Evolutionary conservation across 2,113 vertebrate genomes (phyloP).

Genomic region (Lota lota): DNA sequence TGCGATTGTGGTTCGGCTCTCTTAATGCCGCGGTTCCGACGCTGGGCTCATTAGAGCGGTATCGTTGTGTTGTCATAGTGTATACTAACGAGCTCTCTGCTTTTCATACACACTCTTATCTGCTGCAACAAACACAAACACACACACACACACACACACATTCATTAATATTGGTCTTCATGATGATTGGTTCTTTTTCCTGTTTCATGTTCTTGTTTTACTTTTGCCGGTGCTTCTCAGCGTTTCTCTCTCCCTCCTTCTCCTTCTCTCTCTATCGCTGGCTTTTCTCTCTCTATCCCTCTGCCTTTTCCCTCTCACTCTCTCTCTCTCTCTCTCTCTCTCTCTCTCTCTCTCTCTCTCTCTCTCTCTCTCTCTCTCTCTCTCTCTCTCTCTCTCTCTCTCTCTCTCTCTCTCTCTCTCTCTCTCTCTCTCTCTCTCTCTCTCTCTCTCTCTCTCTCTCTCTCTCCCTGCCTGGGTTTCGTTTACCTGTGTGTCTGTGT

Average conservation of each 20-base stretch:
- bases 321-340: neutral
- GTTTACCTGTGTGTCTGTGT: constrained; percentile 16
- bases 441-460: neutral
- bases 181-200: neutral
- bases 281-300: neutral
- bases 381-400: constrained; percentile 3
- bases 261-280: neutral
- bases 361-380: neutral
- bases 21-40: neutral
- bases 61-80: constrained; percentile 18
- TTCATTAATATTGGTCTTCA: neutral
- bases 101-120: constrained; percentile 7
- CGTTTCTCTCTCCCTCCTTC: neutral
- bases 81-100: constrained; percentile 40
- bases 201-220: too few species aligned
- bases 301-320: neutral
- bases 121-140: constrained; percentile 13
- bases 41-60: neutral
- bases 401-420: neutral
- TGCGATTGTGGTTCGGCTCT: constrained; percentile 24
- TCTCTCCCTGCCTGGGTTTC: constrained; percentile 4
- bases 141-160: neutral
- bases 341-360: neutral
- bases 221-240: neutral
- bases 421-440: neutral